Percentiles rank a stretch among this genome's conserved stretches.
Conservation (phyloP, 2,888 invertebrate species). For the Dilophus febrilis region DNA sequence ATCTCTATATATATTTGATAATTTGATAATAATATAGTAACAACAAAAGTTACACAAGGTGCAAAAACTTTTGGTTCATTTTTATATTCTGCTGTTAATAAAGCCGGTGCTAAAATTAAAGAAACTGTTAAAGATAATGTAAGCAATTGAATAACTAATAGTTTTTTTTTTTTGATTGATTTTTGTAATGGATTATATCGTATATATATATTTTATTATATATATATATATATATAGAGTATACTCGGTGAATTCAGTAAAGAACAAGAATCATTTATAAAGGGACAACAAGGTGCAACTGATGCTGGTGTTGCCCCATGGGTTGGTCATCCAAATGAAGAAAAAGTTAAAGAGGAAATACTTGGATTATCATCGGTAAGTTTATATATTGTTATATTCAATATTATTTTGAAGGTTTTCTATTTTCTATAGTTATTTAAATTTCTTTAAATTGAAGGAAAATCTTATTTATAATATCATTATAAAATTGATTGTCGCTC, state of each 20-base stretch:
- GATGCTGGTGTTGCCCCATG: constrained; percentile 73
- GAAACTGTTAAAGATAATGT: constrained; percentile 93
- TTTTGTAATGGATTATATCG: too few species aligned
- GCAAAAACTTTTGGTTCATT: constrained; percentile 85
- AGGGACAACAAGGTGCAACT: constrained; percentile 58
- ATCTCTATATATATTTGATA: too few species aligned
- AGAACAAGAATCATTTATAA: constrained; percentile 91
- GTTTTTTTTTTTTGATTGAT: not conserved
- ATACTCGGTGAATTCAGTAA: constrained; percentile 93
- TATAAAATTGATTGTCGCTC: not conserved
- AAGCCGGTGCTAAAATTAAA: constrained; percentile 91
- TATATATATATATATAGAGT: constrained; percentile 42
- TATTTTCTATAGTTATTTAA: too few species aligned
- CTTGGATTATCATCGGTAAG: constrained; percentile 76
- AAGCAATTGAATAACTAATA: too few species aligned
- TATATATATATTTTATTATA: not conserved
- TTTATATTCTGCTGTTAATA: constrained; percentile 88
- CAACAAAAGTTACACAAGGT: constrained; percentile 74
- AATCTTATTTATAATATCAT: too few species aligned
- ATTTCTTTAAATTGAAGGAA: too few species aligned
- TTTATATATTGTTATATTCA: constrained; percentile 2
- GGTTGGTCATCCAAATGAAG: constrained; percentile 90
- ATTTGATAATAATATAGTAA: constrained; percentile 47
- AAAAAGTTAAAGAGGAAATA: constrained; percentile 86
- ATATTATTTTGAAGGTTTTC: too few species aligned